Base-by-base conservation (phyloP, 1,140 invertebrate genomes). In the Hirudo medicinalis region DNA sequence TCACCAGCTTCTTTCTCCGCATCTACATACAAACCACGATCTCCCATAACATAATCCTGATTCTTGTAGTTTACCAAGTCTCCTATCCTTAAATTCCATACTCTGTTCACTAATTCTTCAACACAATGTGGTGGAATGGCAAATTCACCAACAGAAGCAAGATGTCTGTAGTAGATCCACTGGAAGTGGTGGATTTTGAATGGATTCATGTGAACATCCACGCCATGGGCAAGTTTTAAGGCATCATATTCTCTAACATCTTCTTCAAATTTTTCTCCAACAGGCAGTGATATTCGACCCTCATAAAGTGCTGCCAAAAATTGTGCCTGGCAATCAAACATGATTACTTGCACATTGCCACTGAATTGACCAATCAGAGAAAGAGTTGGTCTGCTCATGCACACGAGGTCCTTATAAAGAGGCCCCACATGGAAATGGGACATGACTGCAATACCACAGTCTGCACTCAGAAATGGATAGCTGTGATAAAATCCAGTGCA, bases 401-500 rank as follows among this genome's bases (percentile, higher is more conserved):
- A n/a, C n/a, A n/a, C n/a, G n/a, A n/a, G n/a, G n/a, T n/a, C n/a
- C n/a, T n/a, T n/a, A n/a, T n/a, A n/a, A n/a, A n/a, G n/a, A n/a
- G n/a, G n/a, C n/a, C n/a, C n/a, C n/a, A n/a, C n/a, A n/a, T n/a
- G n/a, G n/a, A 91, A 90, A 36, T 90, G 87, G 25, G 89, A 87
- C 0, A 91, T 88, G 20, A 79, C 81, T 32, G 55, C 55, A n/a
- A 92, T 83, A 3, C 85, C 86, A 76, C 89, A 90, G 0, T 85
- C 85, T 22, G 83, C 76, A 54, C 85, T 82, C n/a, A 94, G 82
- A 81, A 93, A 94, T 11, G 90, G 89, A 78, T 90, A 92, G 71
- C 85, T 86, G 80, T 88, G 92, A 53, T 87, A 83, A 80, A 91
- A 93, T 0, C 91, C 90, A 71, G 91, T 92, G 77, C 91, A 92